A percentile compares a stretch with the other conserved stretches of the same genome.
phyloP scores from a whole-genome alignment of 2,888 invertebrate species.

The Sarcophaga subvicina region DNA sequence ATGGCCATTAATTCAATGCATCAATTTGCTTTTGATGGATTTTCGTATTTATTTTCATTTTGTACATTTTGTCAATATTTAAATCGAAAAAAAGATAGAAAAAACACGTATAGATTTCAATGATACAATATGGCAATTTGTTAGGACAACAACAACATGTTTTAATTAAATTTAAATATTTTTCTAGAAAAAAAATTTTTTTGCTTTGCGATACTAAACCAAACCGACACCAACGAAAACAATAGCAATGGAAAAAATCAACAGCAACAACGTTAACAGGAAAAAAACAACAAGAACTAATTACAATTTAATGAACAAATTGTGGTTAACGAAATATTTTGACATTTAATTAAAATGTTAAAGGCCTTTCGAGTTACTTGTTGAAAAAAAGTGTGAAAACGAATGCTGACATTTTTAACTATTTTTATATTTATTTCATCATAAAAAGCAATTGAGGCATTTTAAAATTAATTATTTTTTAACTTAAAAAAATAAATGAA shows the following conservation, averaged over 20 bases:
- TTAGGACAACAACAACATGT: neutral
- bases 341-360: neutral
- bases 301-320: slow-evolving; percentile 40
- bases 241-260: too few relatives aligned
- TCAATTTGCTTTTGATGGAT: slow-evolving; percentile 29
- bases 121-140: neutral
- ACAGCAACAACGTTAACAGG: too few relatives aligned
- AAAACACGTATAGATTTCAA: neutral
- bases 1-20: slow-evolving; percentile 14
- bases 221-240: neutral
- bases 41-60: slow-evolving; percentile 37
- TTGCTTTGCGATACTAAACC: neutral
- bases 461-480: too few relatives aligned
- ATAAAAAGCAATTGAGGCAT: too few relatives aligned
- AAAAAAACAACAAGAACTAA: slow-evolving; percentile 29
- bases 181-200: slow-evolving; percentile 1
- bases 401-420: too few relatives aligned
- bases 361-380: neutral
- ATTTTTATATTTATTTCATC: too few relatives aligned
- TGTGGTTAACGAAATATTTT: slow-evolving; percentile 5
- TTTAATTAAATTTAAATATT: slow-evolving; percentile 43
- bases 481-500: too few relatives aligned
- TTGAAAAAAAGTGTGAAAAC: too few relatives aligned
- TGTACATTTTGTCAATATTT: neutral
- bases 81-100: neutral